phyloP scores from a whole-genome alignment of 2,797 vertebrate genomes.

The Typhlichthys subterraneus region DNA sequence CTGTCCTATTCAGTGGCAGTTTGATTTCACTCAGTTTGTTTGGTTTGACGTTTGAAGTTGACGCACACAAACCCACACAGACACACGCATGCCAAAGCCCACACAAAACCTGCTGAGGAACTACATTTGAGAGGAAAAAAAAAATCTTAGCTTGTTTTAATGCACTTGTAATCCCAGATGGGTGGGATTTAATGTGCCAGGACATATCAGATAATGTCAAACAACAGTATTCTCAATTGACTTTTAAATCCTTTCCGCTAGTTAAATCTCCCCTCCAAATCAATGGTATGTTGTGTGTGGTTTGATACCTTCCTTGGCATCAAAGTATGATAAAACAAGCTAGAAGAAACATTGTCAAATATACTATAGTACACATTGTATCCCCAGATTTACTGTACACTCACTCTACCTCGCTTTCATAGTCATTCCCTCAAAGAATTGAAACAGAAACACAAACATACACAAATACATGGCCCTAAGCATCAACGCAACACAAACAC shows the following conservation, averaged over 20 bases:
- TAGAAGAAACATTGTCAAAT: constrained; percentile 22
- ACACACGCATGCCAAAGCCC: no score
- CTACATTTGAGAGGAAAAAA: neutral
- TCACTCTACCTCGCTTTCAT: neutral
- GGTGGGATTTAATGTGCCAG: neutral
- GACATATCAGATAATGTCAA: neutral
- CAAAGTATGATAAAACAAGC: constrained; percentile 4
- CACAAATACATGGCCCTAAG: constrained; percentile 9
- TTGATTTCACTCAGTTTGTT: no score
- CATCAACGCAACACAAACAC: neutral
- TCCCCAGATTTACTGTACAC: neutral
- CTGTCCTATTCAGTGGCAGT: no score
- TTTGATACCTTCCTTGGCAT: constrained; percentile 2
- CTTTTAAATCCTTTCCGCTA: neutral
- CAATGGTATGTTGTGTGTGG: constrained; percentile 10
- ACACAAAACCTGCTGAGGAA: no score
- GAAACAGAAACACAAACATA: neutral
- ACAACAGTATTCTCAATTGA: neutral
- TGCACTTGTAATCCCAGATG: neutral
- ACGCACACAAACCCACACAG: neutral
- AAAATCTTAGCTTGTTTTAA: neutral
- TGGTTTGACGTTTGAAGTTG: no score
- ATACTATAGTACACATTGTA: constrained; percentile 19
- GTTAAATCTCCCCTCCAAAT: neutral
- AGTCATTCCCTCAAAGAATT: neutral